These are phyloP conservation scores for Microcebus ravelobensis DNA, from an alignment of 2,113 vertebrate genomes.

Conservation along the genomic window DNA sequence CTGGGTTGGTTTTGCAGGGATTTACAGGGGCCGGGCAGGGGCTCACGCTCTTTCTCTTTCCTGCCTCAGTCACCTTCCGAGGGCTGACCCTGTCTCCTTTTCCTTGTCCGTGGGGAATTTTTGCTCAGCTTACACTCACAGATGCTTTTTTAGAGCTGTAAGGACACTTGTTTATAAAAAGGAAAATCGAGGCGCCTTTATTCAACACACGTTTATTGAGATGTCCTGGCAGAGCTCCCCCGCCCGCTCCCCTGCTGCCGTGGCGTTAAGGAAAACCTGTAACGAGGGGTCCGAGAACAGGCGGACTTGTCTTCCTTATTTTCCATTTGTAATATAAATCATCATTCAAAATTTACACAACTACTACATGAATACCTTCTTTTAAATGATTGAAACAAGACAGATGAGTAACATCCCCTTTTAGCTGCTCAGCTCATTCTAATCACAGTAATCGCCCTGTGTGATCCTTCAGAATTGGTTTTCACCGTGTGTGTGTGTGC, in stretches of 20 bases:
- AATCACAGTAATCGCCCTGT: neutral
- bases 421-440: neutral
- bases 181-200: conserved; percentile 8
- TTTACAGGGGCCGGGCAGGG: neutral
- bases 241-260: neutral
- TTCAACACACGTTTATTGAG: neutral
- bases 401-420: neutral
- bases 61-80: neutral
- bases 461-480: neutral
- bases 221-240: neutral
- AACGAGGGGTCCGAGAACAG: neutral
- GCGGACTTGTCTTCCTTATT: neutral
- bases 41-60: neutral
- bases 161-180: conserved; percentile 28
- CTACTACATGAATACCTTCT: neutral
- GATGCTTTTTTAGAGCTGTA: neutral
- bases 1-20: neutral
- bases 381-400: conserved; percentile 16
- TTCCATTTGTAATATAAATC: conserved; percentile 25
- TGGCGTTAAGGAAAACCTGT: neutral
- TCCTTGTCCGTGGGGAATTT: neutral
- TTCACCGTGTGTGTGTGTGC: neutral
- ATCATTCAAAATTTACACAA: conserved; percentile 10
- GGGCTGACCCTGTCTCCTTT: neutral
- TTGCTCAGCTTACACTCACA: neutral